A percentile compares a stretch with the other conserved stretches of the same genome.
These are phyloP conservation scores for Pandemis corylana DNA, from an alignment of 2,888 invertebrate species.

Conservation along the genomic window DNA sequence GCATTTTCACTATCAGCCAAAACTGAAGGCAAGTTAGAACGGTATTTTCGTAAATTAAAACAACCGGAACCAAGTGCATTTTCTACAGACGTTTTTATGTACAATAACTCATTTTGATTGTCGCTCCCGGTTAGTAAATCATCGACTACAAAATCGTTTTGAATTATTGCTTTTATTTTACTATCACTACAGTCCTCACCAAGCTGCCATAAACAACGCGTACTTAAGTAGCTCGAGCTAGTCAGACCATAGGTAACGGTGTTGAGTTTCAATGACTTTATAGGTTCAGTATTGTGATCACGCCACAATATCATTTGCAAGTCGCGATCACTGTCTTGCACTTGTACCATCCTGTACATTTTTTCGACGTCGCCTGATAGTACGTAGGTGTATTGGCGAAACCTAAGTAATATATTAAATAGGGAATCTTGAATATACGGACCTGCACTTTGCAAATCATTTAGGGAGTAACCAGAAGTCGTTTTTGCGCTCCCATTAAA, in stretches of 20 bases:
- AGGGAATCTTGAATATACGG: conserved; percentile 6
- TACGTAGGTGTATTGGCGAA: not conserved
- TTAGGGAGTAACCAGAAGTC: conserved; percentile 11
- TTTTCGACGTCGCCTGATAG: not conserved
- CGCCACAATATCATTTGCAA: conserved; percentile 12
- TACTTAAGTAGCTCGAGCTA: not conserved
- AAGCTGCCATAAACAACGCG: conserved; percentile 3
- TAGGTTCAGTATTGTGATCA: not conserved
- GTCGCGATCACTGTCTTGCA: not conserved
- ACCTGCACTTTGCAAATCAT: conserved; percentile 14
- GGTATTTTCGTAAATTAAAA: too few relatives aligned
- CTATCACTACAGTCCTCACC: not conserved
- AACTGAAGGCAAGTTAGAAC: too few relatives aligned
- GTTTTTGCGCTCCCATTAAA: conserved; percentile 19
- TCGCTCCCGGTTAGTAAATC: not conserved
- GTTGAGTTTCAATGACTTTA: conserved; percentile 2
- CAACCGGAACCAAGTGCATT: not conserved
- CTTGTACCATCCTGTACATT: not conserved
- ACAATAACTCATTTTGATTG: not conserved
- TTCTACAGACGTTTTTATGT: not conserved
- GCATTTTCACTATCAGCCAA: too few relatives aligned
- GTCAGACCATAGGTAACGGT: not conserved
- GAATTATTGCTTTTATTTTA: not conserved
- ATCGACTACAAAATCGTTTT: conserved; percentile 3
- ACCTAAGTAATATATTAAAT: conserved; percentile 1